A percentile compares a stretch with the other conserved stretches of the same genome.
Evolutionary conservation across 2,797 vertebrate genomes (phyloP).

Genomic region (Xerus rutilus): DNA sequence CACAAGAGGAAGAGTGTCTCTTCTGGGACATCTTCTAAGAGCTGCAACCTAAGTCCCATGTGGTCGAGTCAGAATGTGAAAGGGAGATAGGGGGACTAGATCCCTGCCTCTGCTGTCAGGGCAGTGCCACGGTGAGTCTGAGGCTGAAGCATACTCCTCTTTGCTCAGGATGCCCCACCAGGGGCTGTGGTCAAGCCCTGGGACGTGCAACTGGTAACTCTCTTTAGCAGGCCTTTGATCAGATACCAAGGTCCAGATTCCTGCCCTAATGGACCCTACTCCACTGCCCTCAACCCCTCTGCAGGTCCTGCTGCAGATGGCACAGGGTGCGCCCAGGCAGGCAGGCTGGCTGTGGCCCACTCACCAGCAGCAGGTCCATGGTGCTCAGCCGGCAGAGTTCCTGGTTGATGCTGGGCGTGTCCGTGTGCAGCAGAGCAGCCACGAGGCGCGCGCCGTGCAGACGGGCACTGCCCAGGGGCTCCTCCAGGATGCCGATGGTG

Average conservation of each 20-base stretch:
- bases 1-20: background rate
- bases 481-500: conserved; percentile 97
- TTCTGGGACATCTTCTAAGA: background rate
- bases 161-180: background rate
- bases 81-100: background rate
- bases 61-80: background rate
- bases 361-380: conserved; percentile 96
- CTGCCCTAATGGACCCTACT: background rate
- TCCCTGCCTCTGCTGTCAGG: background rate
- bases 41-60: rapidly evolving
- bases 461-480: conserved; percentile 97
- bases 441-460: conserved; percentile 96
- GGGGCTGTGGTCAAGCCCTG: background rate
- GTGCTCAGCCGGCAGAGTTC: conserved; percentile 96
- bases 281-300: no score
- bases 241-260: background rate
- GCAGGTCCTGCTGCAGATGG: background rate
- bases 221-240: background rate
- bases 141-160: rapidly evolving
- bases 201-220: background rate
- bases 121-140: background rate
- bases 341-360: background rate
- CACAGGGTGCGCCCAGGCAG: background rate
- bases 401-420: conserved; percentile 93
- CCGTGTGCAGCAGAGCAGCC: conserved; percentile 95